phyloP scores from a whole-genome alignment of 2,888 invertebrate species.

The Drosophila yooni region DNA sequence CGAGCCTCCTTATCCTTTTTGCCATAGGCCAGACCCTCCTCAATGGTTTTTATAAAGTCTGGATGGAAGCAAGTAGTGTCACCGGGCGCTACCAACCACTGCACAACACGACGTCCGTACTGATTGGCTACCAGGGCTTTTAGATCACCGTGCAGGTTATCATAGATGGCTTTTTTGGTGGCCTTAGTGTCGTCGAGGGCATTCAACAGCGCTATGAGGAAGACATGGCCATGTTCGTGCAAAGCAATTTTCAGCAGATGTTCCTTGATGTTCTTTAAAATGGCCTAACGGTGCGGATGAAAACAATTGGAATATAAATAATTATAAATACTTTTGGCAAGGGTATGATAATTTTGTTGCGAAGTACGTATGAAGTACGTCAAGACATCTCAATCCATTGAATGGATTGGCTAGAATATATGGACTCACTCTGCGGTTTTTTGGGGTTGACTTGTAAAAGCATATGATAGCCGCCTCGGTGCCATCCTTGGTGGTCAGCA shows the following conservation, averaged over 20 bases:
- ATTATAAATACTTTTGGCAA: neutral
- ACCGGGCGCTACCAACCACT: conserved; percentile 94
- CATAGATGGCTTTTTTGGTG: conserved; percentile 91
- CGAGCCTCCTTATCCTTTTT: conserved; percentile 90
- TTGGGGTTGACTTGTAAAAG: conserved; percentile 94
- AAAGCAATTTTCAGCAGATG: conserved; percentile 91
- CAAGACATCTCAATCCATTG: neutral
- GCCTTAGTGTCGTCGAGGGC: conserved; percentile 96
- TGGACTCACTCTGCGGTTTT: conserved; percentile 89
- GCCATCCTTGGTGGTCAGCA: conserved; percentile 92
- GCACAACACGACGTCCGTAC: conserved; percentile 93
- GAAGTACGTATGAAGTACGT: neutral
- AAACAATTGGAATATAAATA: neutral
- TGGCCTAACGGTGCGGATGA: conserved; percentile 86
- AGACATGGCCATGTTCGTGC: conserved; percentile 94
- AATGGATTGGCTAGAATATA: neutral
- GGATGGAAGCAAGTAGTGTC: conserved; percentile 94
- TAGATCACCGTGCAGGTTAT: conserved; percentile 89
- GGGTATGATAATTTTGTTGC: neutral
- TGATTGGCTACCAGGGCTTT: conserved; percentile 90
- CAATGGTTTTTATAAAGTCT: conserved; percentile 89
- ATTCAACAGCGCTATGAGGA: conserved; percentile 93
- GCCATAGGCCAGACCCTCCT: conserved; percentile 90
- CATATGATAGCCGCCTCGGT: conserved; percentile 92
- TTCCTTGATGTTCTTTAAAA: conserved; percentile 95